Conservation (phyloP, 2,797 vertebrate species). For the Falco berigora region DNA sequence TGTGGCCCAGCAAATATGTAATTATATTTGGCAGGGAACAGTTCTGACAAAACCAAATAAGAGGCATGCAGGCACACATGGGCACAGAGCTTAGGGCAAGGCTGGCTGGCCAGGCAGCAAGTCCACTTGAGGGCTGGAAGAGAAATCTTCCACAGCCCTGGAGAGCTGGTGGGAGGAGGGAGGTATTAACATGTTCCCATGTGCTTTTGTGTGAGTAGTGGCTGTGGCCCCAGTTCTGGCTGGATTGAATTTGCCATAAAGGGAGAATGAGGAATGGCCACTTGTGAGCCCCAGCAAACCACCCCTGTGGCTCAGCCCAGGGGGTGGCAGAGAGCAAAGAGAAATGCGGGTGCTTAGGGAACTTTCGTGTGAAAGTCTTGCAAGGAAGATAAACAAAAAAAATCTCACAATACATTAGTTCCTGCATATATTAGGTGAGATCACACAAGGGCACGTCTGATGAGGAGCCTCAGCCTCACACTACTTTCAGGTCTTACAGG, state of each 20-base stretch:
- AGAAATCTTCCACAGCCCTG: background rate
- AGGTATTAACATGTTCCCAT: background rate
- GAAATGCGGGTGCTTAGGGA: background rate
- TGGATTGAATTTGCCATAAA: background rate
- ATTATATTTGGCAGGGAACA: background rate
- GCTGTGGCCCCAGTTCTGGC: background rate
- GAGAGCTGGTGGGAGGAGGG: background rate
- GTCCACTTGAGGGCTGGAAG: rapidly evolving
- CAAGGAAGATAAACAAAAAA: background rate
- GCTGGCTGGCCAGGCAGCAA: background rate
- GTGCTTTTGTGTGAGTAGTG: background rate
- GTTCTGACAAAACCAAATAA: background rate
- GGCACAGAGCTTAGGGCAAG: background rate
- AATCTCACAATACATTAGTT: background rate
- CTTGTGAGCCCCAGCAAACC: background rate
- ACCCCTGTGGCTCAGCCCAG: background rate
- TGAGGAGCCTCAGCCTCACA: background rate
- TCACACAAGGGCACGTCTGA: background rate
- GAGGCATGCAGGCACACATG: background rate
- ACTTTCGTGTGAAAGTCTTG: background rate
- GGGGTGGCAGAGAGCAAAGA: background rate
- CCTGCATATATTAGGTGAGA: background rate
- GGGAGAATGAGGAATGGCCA: background rate
- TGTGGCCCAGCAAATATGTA: background rate
- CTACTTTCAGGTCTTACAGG: background rate